Evolutionary conservation across 2,113 vertebrate species (phyloP).

Genomic region (Osmerus eperlanus): DNA sequence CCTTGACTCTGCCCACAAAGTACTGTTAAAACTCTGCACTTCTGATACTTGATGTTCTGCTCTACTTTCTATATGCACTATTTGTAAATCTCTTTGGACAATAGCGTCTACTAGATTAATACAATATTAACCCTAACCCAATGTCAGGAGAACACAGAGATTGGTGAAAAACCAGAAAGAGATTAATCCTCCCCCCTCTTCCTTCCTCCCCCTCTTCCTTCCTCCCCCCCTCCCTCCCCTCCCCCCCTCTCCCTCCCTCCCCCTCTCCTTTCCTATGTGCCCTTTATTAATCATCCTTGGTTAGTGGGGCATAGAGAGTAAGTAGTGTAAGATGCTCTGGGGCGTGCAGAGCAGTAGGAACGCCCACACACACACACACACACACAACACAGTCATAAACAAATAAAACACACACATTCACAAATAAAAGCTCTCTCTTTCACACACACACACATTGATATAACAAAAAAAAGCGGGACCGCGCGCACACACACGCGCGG

Average conservation of each 20-base stretch:
- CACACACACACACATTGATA: not conserved
- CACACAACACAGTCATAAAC: conserved; percentile 3
- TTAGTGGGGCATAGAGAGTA: conserved; percentile 61
- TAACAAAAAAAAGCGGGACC: not conserved
- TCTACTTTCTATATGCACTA: no score
- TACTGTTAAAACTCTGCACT: no score
- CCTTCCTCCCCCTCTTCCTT: not conserved
- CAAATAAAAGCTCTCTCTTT: conserved; percentile 4
- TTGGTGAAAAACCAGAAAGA: no score
- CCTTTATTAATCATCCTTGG: conserved; percentile 69
- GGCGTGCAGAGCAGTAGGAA: conserved; percentile 35
- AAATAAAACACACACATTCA: not conserved
- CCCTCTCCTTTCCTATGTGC: conserved; percentile 15
- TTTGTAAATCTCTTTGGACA: no score
- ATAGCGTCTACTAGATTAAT: no score
- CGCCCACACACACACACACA: conserved; percentile 22
- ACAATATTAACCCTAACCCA: no score
- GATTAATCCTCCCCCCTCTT: no score
- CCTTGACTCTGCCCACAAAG: no score
- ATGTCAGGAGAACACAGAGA: no score
- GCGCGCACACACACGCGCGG: not conserved
- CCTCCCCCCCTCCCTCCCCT: not conserved
- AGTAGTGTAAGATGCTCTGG: conserved; percentile 55
- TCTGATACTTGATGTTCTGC: no score
- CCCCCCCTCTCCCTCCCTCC: conserved; percentile 1